A percentile compares a stretch with the other conserved stretches of the same genome.
phyloP scores from a whole-genome alignment of 2,797 vertebrate genomes.

The Oryzias sinensis region DNA sequence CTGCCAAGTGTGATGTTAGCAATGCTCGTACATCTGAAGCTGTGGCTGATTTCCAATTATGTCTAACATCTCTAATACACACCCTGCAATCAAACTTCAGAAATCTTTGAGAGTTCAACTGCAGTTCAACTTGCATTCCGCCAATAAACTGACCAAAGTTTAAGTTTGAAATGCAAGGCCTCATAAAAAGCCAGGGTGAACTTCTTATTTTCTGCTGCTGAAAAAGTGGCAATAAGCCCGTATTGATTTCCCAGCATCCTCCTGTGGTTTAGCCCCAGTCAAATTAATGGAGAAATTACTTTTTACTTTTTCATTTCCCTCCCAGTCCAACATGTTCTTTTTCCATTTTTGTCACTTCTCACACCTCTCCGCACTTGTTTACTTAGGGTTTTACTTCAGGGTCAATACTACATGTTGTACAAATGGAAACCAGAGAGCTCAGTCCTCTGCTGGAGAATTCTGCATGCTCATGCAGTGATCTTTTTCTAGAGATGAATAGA shows the following conservation, averaged over 20 bases:
- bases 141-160: constrained; percentile 35
- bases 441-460: neutral
- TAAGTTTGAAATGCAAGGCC: constrained; percentile 6
- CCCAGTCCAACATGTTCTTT: constrained; percentile 2
- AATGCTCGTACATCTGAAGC: no score
- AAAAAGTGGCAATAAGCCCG: constrained; percentile 66
- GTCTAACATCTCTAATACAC: constrained; percentile 3
- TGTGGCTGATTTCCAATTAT: constrained; percentile 7
- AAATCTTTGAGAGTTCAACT: constrained; percentile 40
- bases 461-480: neutral
- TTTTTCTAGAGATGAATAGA: neutral
- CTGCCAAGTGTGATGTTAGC: no score
- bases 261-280: constrained; percentile 54
- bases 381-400: neutral
- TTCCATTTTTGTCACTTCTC: neutral
- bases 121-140: constrained; percentile 37
- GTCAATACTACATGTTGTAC: neutral
- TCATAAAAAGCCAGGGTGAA: constrained; percentile 18
- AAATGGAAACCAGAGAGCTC: neutral
- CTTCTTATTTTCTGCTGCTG: constrained; percentile 59
- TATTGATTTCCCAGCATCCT: constrained; percentile 69
- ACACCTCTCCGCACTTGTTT: constrained; percentile 3
- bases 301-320: constrained; percentile 27
- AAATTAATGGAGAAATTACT: constrained; percentile 66
- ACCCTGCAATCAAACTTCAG: constrained; percentile 41